Evolutionary conservation across 2,113 vertebrate genomes (phyloP), one percentile per base, ranked within the genome.

Genomic region (Scalopus aquaticus): DNA sequence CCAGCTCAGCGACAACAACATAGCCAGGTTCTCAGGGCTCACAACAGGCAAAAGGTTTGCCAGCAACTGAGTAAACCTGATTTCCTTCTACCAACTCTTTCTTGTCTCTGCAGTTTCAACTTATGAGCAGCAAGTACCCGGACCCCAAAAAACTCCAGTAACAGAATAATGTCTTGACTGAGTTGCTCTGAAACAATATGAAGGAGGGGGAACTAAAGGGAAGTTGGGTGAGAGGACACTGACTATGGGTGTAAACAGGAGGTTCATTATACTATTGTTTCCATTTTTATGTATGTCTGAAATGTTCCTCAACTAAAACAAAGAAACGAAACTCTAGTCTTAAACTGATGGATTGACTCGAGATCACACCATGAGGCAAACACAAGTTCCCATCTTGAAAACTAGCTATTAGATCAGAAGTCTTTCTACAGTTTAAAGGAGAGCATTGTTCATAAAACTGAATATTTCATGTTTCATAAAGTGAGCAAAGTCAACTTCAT

Each of bases 241-340:
- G 13, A 65, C 42, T 15, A 9, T 2, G 24, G 49, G 46, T 26
- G 8, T 42, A 64, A 65, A 65, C 13, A 32, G 60, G 4, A 4
- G 17, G 26, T 2, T 54, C 30, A 7, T 16, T 39, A 76, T 2
- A 46, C 0, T 4, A 19, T 7, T 44, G 10, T 24, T 79, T 22
- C 81, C 65, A 32, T 37, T 95, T 86, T 39, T 19, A 49, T 74
- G 19, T 49, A 39, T 9, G 39, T 72, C 79, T 88, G 73, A 80
- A 49, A 58, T 88, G 32, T 64, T 77, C n/a, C 74, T 67, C 26
- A 58, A 64, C 54, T 65, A 64, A 77, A 70, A 37, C 22, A 91
- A 84, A 0, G 24, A 72, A 67, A 51, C 12, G 20, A 46, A 58
- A 46, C 15, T 28, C 32, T 6, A 58, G 58, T 7, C 54, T 51